A percentile compares a stretch with the other conserved stretches of the same genome.
Evolutionary conservation across 2,888 invertebrate species (phyloP).

Genomic region (Brachylomia viminalis): DNA sequence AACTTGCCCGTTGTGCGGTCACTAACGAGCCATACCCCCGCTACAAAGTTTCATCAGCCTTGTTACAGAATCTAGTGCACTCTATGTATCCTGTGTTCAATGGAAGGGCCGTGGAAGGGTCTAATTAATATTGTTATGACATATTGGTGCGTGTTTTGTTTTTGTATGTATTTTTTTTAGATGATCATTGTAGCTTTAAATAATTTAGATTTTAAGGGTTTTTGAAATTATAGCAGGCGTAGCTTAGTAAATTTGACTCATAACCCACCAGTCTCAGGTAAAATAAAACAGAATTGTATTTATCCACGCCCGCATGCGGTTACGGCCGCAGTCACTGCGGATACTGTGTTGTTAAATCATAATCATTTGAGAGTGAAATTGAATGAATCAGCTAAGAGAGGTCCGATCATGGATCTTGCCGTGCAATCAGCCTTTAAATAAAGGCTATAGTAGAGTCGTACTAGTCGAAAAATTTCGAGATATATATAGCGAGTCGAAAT

Average conservation of each 20-base stretch:
- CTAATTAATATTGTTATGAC: conserved; percentile 39
- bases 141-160: background rate
- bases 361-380: background rate
- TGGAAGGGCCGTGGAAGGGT: background rate
- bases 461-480: background rate
- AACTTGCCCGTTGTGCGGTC: conserved; percentile 50
- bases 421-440: background rate
- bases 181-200: background rate
- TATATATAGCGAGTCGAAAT: background rate
- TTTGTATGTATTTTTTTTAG: background rate
- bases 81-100: conserved; percentile 21
- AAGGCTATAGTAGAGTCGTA: background rate
- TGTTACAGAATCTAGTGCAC: conserved; percentile 54
- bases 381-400: background rate
- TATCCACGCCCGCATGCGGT: background rate
- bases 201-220: background rate
- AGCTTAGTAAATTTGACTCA: background rate
- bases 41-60: conserved; percentile 59
- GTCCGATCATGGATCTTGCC: background rate
- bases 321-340: background rate
- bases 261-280: background rate
- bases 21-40: conserved; percentile 59
- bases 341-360: background rate
- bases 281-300: background rate
- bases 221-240: background rate